Base-by-base conservation (phyloP, 2,888 invertebrate genomes). In the Beris morrisii region DNA sequence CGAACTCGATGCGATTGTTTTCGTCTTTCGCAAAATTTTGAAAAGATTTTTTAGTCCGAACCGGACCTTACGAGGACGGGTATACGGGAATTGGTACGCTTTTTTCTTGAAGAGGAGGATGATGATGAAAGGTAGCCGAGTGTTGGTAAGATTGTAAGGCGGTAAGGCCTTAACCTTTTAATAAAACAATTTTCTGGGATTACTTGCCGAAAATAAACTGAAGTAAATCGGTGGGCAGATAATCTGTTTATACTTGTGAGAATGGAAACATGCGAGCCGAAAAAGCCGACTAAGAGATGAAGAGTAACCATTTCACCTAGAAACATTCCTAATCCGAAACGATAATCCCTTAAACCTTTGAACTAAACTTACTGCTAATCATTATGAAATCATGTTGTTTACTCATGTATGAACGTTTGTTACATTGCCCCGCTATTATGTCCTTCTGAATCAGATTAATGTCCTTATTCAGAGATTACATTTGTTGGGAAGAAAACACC, bases 131-230 rank as follows among this genome's bases (percentile, higher is more conserved):
- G 59, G 67, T 57, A 67, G 58, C 64, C 75, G 78, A 78, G 79
- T 79, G 79, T 79, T 77, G 75, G 72, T 74, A 73, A 73, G 50
- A 61, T 61, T 61, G 61, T 38, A 50, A 50, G 61, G 52, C 61
- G 61, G 61, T 38, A 61, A 61, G 64, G 75, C 79, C 77, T 78
- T 79, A 79, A 80, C 79, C 77, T 79, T 76, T 79, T 79, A 79
- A 79, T 79, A 80, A 78, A 80, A 79, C 79, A 79, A 80, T 79
- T 80, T 78, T 76, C 77, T 73, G 74, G 74, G 77, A 79, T 79
- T 79, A 59, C 45, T 59, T 61, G 57, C 53, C 45, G 46, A 64
- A 53, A 38, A 55, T 44, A 65, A 66, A 71, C 53, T 65, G 71
- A 72, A 73, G 74, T 76, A 79, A 79, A 76, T 78, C 78, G 76